Evolutionary conservation across 1,140 invertebrate genomes (phyloP), one percentile per base, ranked within the genome.

Genomic region (Neelides sp.): DNA sequence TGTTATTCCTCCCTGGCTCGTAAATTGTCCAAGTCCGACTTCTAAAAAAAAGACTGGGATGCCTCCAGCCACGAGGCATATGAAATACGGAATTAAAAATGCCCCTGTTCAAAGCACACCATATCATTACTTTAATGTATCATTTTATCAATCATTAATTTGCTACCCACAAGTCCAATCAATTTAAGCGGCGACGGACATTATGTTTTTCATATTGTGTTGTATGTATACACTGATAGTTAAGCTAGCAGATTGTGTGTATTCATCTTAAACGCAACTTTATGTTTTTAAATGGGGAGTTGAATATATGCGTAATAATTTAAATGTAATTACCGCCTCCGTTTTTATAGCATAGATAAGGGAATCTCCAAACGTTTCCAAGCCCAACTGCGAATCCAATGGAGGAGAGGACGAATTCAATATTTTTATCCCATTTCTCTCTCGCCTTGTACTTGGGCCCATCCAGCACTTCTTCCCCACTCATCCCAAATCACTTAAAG

Each of bases 41-140:
- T 78, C 76, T 66, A 78, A 70, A 59, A 76, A 78, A 54, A 77
- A 77, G 24, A 78, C 63, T 1, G 76, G 76, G 39, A 78, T 62
- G 20, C 74, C 76, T 13, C 70, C 71, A 45, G 74, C 65, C 4
- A 75, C 50, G 44, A 76, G 59, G 67, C 76, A 75, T n/a, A 75
- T 52, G 19, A 68, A 54, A 61, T 77, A 77, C 1, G 75, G 75
- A 41, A 77, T 69, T 8, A 77, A 65, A 63, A 77, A 77, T 7
- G 76, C 75, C 26, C 75, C 75, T 76, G 61, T 4, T 8, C 26
- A 22, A 43, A 43, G 8, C 10, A 8, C 10, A 12, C 17, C 8
- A 19, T 40, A 8, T 8, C 37, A n/a, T n/a, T n/a, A 40, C 37
- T 13, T 40, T 8, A 12, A 8, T 8, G 8, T 40, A 8, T 40